phyloP scores from a whole-genome alignment of 2,113 vertebrate species.

The Spheniscus mendiculus region DNA sequence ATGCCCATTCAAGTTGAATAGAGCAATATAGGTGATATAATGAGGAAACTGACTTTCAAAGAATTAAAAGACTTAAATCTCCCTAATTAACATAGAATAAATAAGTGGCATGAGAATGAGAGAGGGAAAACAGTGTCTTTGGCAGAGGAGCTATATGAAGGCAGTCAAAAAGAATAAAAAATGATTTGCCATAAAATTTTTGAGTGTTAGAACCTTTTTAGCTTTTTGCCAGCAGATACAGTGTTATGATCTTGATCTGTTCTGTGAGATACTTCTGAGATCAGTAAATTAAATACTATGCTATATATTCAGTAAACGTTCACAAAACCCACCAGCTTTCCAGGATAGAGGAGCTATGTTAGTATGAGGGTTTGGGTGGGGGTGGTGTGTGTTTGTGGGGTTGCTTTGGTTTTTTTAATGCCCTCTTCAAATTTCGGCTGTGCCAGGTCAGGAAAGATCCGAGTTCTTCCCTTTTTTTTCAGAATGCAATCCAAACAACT shows the following conservation, averaged over 20 bases:
- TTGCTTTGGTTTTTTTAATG: neutral
- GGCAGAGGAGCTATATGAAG: neutral
- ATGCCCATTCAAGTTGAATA: neutral
- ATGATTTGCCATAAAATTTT: neutral
- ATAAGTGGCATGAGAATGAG: neutral
- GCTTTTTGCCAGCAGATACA: neutral
- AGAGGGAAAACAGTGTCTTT: neutral
- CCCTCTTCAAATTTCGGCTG: neutral
- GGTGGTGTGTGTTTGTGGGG: neutral
- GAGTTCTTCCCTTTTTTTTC: neutral
- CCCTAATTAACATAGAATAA: neutral
- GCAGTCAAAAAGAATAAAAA: neutral
- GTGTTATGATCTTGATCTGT: neutral
- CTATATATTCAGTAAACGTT: neutral
- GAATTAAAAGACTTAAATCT: neutral
- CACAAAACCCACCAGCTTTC: neutral
- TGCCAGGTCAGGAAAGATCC: neutral
- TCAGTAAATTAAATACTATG: neutral
- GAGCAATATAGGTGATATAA: neutral
- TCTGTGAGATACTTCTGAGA: neutral
- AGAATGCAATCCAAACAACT: neutral
- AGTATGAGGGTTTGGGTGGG: neutral
- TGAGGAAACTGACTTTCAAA: neutral
- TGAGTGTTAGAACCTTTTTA: neutral
- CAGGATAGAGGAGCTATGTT: neutral